Evolutionary conservation across 2,113 vertebrate genomes (phyloP).

Genomic region (Prietella phreatophila): DNA sequence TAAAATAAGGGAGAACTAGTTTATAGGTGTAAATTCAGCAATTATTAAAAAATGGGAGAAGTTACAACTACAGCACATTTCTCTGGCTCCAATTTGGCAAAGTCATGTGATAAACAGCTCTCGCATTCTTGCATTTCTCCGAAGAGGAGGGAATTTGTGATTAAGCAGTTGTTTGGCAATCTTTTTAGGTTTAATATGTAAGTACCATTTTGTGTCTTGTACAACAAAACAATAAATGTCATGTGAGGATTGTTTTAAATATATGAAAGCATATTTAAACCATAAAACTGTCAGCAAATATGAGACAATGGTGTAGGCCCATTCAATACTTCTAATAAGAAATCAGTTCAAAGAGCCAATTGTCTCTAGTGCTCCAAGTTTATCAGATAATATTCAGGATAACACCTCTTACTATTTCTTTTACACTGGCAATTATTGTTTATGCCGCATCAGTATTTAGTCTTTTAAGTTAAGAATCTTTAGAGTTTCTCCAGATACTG

Average conservation of each 20-base stretch:
- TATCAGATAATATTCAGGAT: neutral
- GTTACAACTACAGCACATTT: too few relatives aligned
- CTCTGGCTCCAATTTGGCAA: too few relatives aligned
- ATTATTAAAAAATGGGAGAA: too few relatives aligned
- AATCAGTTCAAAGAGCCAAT: neutral
- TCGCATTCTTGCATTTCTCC: neutral
- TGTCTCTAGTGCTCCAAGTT: neutral
- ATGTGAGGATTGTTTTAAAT: too few relatives aligned
- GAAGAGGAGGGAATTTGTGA: too few relatives aligned
- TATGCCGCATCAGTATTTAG: neutral
- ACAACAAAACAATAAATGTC: too few relatives aligned
- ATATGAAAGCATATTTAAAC: too few relatives aligned
- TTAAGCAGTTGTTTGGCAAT: too few relatives aligned
- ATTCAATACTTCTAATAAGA: neutral
- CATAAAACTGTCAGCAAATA: too few relatives aligned
- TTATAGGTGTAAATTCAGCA: too few relatives aligned
- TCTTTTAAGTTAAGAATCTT: neutral
- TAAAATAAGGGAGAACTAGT: too few relatives aligned
- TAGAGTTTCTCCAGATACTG: neutral
- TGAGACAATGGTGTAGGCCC: too few relatives aligned
- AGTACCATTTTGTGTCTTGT: neutral
- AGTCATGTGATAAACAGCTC: neutral
- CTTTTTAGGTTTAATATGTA: neutral
- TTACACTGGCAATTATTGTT: neutral
- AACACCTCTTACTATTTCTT: neutral